Conservation (phyloP, 1,140 invertebrate species). For the Tyrophagus putrescentiae region DNA sequence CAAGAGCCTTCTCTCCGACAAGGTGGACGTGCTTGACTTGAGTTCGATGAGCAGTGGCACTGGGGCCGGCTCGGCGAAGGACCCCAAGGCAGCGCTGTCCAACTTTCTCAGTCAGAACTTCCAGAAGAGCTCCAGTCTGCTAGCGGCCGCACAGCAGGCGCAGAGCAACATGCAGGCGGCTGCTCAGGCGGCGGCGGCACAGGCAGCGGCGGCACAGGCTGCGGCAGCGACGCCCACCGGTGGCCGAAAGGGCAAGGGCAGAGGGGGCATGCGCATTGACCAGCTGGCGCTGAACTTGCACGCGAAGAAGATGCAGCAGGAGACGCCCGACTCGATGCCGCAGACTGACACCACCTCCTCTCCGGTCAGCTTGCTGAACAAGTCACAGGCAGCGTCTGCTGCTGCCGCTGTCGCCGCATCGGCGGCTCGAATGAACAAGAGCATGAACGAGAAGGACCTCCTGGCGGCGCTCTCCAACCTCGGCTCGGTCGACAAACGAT, state of each 20-base stretch:
- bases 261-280: slow-evolving; percentile 28
- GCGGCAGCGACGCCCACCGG: background rate
- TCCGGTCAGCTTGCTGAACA: background rate
- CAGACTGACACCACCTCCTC: background rate
- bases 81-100: background rate
- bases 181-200: background rate
- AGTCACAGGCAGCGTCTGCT: background rate
- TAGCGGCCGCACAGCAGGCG: background rate
- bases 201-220: background rate
- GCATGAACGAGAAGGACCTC: slow-evolving; percentile 6
- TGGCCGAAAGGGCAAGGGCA: slow-evolving; percentile 11
- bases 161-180: background rate
- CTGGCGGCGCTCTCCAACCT: slow-evolving; percentile 1
- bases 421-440: background rate
- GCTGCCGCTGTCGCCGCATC: background rate
- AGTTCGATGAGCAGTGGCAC: slow-evolving; percentile 20
- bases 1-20: slow-evolving; percentile 3
- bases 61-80: slow-evolving; percentile 6
- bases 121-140: background rate
- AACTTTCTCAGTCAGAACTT: slow-evolving; percentile 7
- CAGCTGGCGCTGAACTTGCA: slow-evolving; percentile 29
- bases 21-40: slow-evolving; percentile 26
- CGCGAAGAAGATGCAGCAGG: slow-evolving; percentile 27
- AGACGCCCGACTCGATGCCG: slow-evolving; percentile 22
- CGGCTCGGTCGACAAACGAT: background rate